Percentiles rank a stretch among this genome's conserved stretches.
phyloP scores from a whole-genome alignment of 1,140 invertebrate genomes.

The Lordiphosa stackelbergi region DNA sequence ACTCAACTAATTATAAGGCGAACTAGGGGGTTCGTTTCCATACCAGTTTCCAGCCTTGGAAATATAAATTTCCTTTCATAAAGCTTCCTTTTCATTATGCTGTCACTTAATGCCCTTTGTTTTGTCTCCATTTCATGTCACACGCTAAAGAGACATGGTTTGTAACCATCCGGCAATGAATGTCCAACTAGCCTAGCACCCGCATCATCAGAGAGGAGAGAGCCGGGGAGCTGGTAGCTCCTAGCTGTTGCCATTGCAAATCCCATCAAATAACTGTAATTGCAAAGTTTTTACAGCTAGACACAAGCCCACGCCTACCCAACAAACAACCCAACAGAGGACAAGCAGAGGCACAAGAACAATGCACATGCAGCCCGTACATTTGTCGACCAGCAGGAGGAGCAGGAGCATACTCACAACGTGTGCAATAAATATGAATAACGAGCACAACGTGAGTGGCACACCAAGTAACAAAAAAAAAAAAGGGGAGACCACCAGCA shows the following conservation, averaged over 20 bases:
- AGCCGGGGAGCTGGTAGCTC: slow-evolving; percentile 2
- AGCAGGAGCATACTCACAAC: slow-evolving; percentile 38
- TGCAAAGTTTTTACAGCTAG: slow-evolving; percentile 71
- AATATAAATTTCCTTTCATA: slow-evolving; percentile 39
- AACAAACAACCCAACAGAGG: slow-evolving; percentile 18
- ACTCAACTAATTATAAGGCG: no score
- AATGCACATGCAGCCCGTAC: slow-evolving; percentile 64
- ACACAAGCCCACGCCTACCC: slow-evolving; percentile 50
- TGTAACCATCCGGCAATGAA: slow-evolving; percentile 63
- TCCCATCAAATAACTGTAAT: slow-evolving; percentile 75
- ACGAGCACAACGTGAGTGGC: slow-evolving; percentile 73
- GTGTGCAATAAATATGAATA: slow-evolving; percentile 76
- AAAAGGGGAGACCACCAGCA: slow-evolving; percentile 19
- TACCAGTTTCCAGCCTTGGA: no score
- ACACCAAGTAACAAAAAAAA: slow-evolving; percentile 58
- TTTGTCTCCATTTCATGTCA: slow-evolving; percentile 24
- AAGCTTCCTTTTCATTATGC: slow-evolving; percentile 31
- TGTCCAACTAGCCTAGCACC: slow-evolving; percentile 45
- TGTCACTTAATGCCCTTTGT: slow-evolving; percentile 31
- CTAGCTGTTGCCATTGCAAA: slow-evolving; percentile 42
- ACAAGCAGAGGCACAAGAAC: slow-evolving; percentile 33
- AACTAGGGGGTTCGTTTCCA: no score
- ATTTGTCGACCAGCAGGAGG: slow-evolving; percentile 42
- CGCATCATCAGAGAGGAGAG: slow-evolving; percentile 8
- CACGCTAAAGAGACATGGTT: slow-evolving; percentile 42